Percentiles rank a stretch among this genome's conserved stretches.
phyloP scores from a whole-genome alignment of 2,888 invertebrate species.

The Nemoura dubitans region DNA sequence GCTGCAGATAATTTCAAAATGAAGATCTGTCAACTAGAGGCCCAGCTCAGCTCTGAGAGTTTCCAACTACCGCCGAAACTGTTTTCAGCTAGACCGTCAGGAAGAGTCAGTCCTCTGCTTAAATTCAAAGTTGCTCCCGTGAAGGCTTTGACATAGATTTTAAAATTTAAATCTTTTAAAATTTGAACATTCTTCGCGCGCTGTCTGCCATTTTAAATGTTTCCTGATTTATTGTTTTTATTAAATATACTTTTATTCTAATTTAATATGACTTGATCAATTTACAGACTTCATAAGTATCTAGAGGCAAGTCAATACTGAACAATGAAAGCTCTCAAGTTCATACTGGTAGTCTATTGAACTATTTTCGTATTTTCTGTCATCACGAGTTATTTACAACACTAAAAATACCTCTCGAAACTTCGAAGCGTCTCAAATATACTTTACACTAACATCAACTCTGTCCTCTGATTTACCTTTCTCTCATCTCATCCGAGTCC shows the following conservation, averaged over 20 bases:
- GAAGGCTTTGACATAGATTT: background rate
- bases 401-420: background rate
- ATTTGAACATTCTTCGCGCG: too few relatives aligned
- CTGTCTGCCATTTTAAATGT: too few relatives aligned
- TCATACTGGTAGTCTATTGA: background rate
- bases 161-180: too few relatives aligned
- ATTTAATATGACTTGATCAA: background rate
- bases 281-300: background rate
- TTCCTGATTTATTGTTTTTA: background rate
- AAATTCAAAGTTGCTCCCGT: background rate
- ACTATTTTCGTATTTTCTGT: constrained; percentile 7
- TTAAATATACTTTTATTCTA: background rate
- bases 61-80: background rate
- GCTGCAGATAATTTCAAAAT: background rate
- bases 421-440: background rate
- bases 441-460: background rate
- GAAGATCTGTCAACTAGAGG: background rate
- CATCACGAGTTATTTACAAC: constrained; percentile 5
- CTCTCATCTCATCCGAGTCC: background rate
- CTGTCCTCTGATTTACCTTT: background rate
- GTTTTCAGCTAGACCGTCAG: background rate
- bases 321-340: background rate
- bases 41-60: background rate
- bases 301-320: background rate
- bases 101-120: background rate